Base-by-base conservation (phyloP, 2,797 vertebrate species). In the Pitangus sulphuratus region DNA sequence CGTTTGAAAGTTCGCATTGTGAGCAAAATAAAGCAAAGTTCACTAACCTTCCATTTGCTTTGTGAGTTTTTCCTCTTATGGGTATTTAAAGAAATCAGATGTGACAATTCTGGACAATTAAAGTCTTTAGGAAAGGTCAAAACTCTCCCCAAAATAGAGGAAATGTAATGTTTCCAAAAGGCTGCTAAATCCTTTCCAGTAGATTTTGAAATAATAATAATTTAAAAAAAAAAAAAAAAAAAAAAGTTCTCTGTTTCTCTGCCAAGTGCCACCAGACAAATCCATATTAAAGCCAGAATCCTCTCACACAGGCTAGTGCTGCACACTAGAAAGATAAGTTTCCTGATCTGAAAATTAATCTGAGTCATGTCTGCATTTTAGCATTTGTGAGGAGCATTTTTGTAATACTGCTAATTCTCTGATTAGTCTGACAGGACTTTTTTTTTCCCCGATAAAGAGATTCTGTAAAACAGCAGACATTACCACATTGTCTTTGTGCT, bases 341-440 rank as follows among this genome's bases (percentile, higher is more conserved):
- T 94, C 87, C 94, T 77, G 85, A 96, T 96, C 71, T 95, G 94
- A 96, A 95, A 95, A 95, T 94, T 84, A 93, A 96, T 97, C 96
- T 96, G 96, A 97, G 95, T 96, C 96, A 97, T 97, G 96, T 96
- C 94, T 97, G 91, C 86, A 66, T 95, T 95, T 96, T 75, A 93
- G 82, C 74, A 66, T 88, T 95, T 95, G 93, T 91, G 94, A 96
- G 95, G 91, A 96, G 77, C 74, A 93, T 94, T 95, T 97, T 93
- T 96, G 95, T 96, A 95, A 87, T 74, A 48, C 91, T 93, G 87
- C 64, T 94, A 95, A 95, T 94, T 95, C 96, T 93, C 94, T 90
- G 91, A 96, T 96, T 95, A 95, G 80, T 85, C 95, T 95, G 87
- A 96, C 93, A 88, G 93, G 78, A 90, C 51, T n/a, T 89, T 68